A percentile compares a stretch with the other conserved stretches of the same genome.
Evolutionary conservation across 2,888 invertebrate genomes (phyloP).

Genomic region (Coronaproctus castanopsis): DNA sequence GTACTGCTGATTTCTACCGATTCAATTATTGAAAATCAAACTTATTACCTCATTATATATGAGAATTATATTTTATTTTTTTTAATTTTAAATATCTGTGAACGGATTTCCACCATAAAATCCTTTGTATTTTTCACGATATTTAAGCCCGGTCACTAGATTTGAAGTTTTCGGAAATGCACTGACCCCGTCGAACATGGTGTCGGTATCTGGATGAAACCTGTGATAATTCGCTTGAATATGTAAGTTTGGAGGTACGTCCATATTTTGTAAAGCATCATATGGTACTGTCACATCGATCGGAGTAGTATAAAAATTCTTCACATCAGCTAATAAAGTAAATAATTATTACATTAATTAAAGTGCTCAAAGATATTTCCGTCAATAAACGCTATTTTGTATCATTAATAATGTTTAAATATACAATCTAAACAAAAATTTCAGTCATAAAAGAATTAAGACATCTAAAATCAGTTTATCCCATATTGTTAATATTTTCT

Average conservation of each 20-base stretch:
- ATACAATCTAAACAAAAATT: too few species aligned
- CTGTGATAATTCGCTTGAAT: slow-evolving; percentile 58
- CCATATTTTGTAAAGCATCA: slow-evolving; percentile 42
- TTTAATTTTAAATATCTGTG: slow-evolving; percentile 5
- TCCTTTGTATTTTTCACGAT: slow-evolving; percentile 46
- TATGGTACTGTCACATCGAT: slow-evolving; percentile 49
- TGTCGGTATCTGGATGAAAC: slow-evolving; percentile 52
- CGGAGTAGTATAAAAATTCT: slow-evolving; percentile 48
- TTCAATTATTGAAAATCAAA: too few species aligned
- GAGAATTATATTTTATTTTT: too few species aligned
- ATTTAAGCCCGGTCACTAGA: slow-evolving; percentile 60
- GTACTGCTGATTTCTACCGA: too few species aligned
- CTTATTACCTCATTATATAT: too few species aligned
- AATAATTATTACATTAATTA: slow-evolving; percentile 18
- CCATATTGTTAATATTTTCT: too few species aligned
- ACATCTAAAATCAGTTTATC: background rate
- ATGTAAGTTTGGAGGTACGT: slow-evolving; percentile 72
- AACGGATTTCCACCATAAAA: slow-evolving; percentile 10
- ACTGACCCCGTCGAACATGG: slow-evolving; percentile 49
- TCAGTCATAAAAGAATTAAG: background rate
- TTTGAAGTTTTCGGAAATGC: slow-evolving; percentile 73
- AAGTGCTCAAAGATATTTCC: too few species aligned
- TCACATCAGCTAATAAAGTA: slow-evolving; percentile 38
- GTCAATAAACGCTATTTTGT: too few species aligned
- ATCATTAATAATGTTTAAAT: too few species aligned